Evolutionary conservation across 2,113 vertebrate species (phyloP).

Genomic region (Macheiramphus alcinus): DNA sequence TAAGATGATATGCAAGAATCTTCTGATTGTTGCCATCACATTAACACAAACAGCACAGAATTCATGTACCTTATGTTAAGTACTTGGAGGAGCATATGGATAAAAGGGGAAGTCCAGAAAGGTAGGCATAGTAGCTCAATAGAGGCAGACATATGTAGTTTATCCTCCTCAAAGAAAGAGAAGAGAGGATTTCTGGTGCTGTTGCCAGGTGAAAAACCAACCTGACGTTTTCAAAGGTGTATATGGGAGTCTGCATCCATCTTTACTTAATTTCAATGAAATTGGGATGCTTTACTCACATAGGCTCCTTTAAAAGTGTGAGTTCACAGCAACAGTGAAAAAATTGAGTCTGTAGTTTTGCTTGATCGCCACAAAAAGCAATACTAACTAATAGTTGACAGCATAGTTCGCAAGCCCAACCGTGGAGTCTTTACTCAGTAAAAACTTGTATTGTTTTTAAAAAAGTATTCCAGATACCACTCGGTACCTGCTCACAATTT

Average conservation of each 20-base stretch:
- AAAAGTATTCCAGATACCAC: neutral
- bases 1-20: constrained; percentile 78
- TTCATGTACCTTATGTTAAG: constrained; percentile 72
- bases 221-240: neutral
- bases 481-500: neutral
- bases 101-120: constrained; percentile 74
- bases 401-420: neutral
- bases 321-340: neutral
- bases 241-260: neutral
- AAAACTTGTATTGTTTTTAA: neutral
- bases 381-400: neutral
- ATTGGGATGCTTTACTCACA: neutral
- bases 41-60: constrained; percentile 71
- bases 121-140: constrained; percentile 68
- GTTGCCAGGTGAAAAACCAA: constrained; percentile 4
- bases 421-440: neutral
- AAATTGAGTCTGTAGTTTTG: neutral
- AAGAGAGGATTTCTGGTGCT: constrained; percentile 23
- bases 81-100: constrained; percentile 71
- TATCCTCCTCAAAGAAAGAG: constrained; percentile 26
- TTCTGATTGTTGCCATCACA: constrained; percentile 75
- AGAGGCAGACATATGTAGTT: constrained; percentile 46
- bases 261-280: neutral
- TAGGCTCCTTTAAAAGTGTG: neutral
- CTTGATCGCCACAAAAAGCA: neutral